Conservation (phyloP, 2,888 invertebrate species). For the Aporophyla lueneburgensis region DNA sequence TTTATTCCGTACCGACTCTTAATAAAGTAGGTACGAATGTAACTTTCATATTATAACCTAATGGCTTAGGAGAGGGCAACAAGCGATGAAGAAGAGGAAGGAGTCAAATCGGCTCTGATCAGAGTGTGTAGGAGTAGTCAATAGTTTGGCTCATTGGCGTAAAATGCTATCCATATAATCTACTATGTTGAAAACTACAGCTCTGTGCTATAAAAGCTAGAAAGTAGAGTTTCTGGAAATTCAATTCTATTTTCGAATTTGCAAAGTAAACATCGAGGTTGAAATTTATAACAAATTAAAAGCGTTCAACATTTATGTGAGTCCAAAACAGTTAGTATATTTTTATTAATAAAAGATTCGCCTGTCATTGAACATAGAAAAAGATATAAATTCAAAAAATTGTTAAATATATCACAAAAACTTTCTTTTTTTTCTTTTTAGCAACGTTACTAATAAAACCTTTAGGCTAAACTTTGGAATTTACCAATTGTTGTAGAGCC, state of each 20-base stretch:
- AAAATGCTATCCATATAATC: background rate
- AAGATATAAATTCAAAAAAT: background rate
- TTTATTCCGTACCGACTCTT: background rate
- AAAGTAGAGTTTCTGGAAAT: background rate
- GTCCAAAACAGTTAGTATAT: constrained; percentile 51
- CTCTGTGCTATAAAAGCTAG: background rate
- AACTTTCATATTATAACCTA: background rate
- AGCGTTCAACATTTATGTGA: constrained; percentile 23
- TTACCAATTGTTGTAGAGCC: constrained; percentile 36
- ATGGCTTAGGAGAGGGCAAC: background rate
- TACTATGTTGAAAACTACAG: background rate
- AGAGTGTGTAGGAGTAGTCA: background rate
- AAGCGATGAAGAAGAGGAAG: background rate
- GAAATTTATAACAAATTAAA: background rate
- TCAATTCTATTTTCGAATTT: constrained; percentile 12
- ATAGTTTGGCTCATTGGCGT: background rate
- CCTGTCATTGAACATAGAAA: constrained; percentile 11
- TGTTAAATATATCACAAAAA: background rate
- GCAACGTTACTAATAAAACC: constrained; percentile 4
- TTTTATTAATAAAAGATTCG: constrained; percentile 40
- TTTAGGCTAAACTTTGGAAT: constrained; percentile 45
- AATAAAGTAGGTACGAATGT: background rate
- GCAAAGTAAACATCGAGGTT: no score
- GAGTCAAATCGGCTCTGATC: background rate
- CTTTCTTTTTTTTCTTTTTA: constrained; percentile 8